Evolutionary conservation across 2,888 invertebrate species (phyloP).

Genomic region (Capitulum mitella): DNA sequence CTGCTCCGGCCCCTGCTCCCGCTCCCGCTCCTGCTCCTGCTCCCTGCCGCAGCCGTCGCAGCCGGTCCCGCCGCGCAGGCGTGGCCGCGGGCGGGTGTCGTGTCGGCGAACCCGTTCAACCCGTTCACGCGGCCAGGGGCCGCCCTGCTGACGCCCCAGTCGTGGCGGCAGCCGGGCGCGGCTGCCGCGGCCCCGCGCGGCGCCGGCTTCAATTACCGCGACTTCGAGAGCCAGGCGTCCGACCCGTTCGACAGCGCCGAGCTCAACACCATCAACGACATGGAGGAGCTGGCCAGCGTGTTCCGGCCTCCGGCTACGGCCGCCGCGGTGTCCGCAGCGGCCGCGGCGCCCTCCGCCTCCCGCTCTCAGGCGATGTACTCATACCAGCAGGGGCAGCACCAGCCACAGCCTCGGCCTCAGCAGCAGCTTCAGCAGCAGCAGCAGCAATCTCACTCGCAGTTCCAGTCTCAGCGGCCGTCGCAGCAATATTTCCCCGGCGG

Average conservation of each 20-base stretch:
- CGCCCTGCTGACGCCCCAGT: not conserved
- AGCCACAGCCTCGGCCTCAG: not conserved
- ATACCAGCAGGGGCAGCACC: conserved; percentile 26
- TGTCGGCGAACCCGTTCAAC: not conserved
- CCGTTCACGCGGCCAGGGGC: not conserved
- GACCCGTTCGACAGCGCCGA: conserved; percentile 91
- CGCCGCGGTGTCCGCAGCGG: not conserved
- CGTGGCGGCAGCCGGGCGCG: not conserved
- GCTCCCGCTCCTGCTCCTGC: not conserved
- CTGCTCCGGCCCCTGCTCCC: not conserved
- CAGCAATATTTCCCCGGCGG: not conserved
- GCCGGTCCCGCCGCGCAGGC: not conserved
- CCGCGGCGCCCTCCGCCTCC: not conserved
- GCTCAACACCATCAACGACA: conserved; percentile 82
- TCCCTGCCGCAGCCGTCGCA: not conserved
- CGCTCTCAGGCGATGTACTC: not conserved
- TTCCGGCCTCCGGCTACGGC: conserved; percentile 38
- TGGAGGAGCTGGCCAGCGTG: conserved; percentile 83
- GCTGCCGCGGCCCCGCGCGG: not conserved
- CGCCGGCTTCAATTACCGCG: conserved; percentile 41
- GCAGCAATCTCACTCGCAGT: not conserved
- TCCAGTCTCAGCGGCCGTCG: not conserved
- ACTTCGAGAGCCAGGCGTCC: conserved; percentile 85
- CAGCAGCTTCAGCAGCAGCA: not conserved
- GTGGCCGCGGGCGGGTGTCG: not conserved